Base-by-base conservation (phyloP, 2,888 invertebrate genomes). In the Drosophila fulvimacula region DNA sequence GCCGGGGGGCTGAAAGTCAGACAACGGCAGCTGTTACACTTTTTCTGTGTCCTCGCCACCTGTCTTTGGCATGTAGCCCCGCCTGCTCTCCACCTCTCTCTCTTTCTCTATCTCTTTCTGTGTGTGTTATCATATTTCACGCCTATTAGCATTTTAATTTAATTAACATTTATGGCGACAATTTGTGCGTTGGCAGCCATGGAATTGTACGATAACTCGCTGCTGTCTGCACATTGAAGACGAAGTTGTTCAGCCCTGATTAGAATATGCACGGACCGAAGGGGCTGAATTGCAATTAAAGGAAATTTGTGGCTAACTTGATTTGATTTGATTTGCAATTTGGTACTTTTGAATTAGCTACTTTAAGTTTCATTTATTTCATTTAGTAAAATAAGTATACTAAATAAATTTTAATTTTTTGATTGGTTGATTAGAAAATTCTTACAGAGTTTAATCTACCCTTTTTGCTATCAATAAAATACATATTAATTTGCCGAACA, bases 131-230 rank as follows among this genome's bases (percentile, higher is more conserved):
- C 88, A 82, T 82, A 85, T 87, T 85, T 85, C 79, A 85, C 89
- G 85, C 88, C 88, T 85, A 87, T 85, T 85, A 84, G 85, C 88
- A 73, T 78, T 83, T 80, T 87, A 84, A 85, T 85, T 89, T 84
- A 85, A 85, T 85, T 85, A 85, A 82, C 88, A 87, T 87, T 89
- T 89, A 87, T 83, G 83, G 71, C 74, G 83, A 79, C 83, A 83
- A 75, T 83, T 83, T 83, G 76, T 66, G 77, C 73, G 66, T 69
- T 66, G 67, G 73, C 75, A 81, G 58, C 68, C 66, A 51, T 72
- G 62, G 53, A 70, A 77, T 67, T 61, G 34, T 52, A 58, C 63
- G 64, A 76, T 68, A 79, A 66, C 67, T 68, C 44, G 51, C 69
- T 41, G 13, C 24, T 41, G 59, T 39, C 39, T 24, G 17, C 48